Percentiles rank a stretch among this genome's conserved stretches.
phyloP scores from a whole-genome alignment of 1,140 invertebrate genomes.

The Drosophila nannoptera region DNA sequence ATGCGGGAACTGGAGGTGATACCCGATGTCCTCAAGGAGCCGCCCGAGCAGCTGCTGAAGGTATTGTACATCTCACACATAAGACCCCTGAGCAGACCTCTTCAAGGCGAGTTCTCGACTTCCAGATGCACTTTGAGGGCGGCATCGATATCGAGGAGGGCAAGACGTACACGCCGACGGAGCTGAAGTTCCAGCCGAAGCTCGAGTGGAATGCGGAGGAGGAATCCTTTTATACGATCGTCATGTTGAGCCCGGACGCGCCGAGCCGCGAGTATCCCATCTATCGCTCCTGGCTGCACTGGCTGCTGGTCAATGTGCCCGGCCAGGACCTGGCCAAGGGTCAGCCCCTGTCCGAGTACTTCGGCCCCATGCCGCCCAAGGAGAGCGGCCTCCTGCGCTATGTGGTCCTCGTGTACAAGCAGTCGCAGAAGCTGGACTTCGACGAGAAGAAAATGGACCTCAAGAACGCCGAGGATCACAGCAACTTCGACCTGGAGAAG shows the following conservation, averaged over 20 bases:
- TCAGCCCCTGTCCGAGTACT: slow-evolving; percentile 87
- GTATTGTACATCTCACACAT: slow-evolving; percentile 5
- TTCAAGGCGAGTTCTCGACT: background rate
- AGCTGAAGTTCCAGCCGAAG: slow-evolving; percentile 60
- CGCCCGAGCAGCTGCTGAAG: slow-evolving; percentile 78
- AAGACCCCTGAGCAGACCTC: background rate
- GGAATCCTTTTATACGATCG: slow-evolving; percentile 85
- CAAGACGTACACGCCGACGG: slow-evolving; percentile 54
- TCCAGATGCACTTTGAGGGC: slow-evolving; percentile 47
- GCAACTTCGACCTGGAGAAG: slow-evolving; percentile 87
- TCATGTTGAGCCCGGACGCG: slow-evolving; percentile 81
- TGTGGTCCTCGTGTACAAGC: slow-evolving; percentile 91
- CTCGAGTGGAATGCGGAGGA: slow-evolving; percentile 84
- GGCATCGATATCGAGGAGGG: slow-evolving; percentile 54
- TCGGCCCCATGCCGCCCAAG: slow-evolving; percentile 90
- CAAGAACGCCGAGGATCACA: slow-evolving; percentile 85
- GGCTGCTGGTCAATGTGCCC: slow-evolving; percentile 94
- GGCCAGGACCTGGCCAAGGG: slow-evolving; percentile 86
- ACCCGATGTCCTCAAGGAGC: slow-evolving; percentile 84
- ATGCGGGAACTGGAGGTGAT: slow-evolving; percentile 80
- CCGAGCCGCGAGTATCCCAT: slow-evolving; percentile 88
- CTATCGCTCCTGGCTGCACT: slow-evolving; percentile 93
- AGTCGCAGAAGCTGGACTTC: slow-evolving; percentile 79
- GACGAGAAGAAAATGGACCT: slow-evolving; percentile 79
- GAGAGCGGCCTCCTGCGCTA: slow-evolving; percentile 92